Base-by-base conservation (phyloP, 2,797 vertebrate genomes). In the Todus mexicanus region DNA sequence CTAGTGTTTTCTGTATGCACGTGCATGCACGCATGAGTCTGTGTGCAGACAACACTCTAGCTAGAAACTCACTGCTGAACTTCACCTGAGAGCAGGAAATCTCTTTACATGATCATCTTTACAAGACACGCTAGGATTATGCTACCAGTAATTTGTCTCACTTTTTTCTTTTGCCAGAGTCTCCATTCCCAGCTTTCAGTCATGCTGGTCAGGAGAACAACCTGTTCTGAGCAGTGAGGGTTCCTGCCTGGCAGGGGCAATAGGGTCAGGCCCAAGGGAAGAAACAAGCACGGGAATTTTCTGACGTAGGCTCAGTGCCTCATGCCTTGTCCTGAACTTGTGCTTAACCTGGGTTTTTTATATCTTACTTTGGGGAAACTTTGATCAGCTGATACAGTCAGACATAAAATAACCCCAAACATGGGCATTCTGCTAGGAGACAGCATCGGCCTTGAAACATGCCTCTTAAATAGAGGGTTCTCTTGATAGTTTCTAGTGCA, bases 271-370 rank as follows among this genome's bases (percentile, higher is more conserved):
- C 76, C 87, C 51, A 70, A 54, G 79, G 72, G 82, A 73, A 89
- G 23, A 83, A 94, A 85, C 0, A 1, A 69, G 51, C 73, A 60
- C 7, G 15, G 56, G 84, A 94, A 94, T 89, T 81, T 91, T 84
- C 73, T 89, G 90, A 78, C 19, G 5, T 77, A 48, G 82, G 48
- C 76, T 88, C 73, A 81, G 83, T 4, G 73, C 21, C 84, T 92
- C 64, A 7, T 79, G 83, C 64, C 76, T 80, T 35, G 71, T 90
- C 75, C 75, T 80, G 82, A 96, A 94, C 91, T 95, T 33, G 25
- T 51, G 68, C 26, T 87, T 79, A 95, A 93, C 72, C 92, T 95
- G 84, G 81, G 66, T 85, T 96, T 95, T 96, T 96, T 95, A 95
- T 95, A 94, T 92, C 95, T 87, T 78, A 69, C 54, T 87, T 93